Evolutionary conservation across 2,797 vertebrate genomes (phyloP).

Genomic region (Pangasius larnaudii): DNA sequence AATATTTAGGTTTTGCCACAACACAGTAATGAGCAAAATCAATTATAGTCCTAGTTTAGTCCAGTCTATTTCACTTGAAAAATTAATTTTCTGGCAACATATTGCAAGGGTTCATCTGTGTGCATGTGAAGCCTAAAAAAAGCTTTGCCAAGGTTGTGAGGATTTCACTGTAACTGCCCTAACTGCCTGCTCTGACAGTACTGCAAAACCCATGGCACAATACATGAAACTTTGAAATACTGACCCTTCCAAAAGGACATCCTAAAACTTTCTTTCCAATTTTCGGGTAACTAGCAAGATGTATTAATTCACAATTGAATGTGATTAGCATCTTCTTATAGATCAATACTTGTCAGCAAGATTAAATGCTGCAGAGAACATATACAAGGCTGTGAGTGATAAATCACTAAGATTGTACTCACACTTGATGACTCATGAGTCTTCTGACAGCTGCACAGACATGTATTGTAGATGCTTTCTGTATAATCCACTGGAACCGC

Average conservation of each 20-base stretch:
- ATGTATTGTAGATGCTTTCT: not conserved
- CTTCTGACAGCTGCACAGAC: constrained; percentile 11
- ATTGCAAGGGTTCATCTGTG: not conserved
- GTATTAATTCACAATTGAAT: constrained; percentile 13
- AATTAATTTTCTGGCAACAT: not conserved
- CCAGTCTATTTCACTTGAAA: not conserved
- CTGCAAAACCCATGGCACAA: not conserved
- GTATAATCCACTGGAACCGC: not conserved
- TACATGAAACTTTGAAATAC: not conserved
- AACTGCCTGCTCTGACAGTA: constrained; percentile 7
- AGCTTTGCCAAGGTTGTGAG: not conserved
- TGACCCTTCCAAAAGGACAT: not conserved
- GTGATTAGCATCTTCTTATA: constrained; percentile 8
- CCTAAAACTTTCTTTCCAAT: not conserved
- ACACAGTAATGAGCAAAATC: not conserved
- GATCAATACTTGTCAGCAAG: constrained; percentile 1
- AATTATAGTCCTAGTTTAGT: not conserved
- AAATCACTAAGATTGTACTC: constrained; percentile 11
- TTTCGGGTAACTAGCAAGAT: not conserved
- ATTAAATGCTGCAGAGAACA: constrained; percentile 9
- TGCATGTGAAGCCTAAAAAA: not conserved
- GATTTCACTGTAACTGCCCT: not conserved
- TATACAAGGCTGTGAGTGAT: not conserved
- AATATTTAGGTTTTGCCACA: not conserved
- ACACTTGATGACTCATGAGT: not conserved